Base-by-base conservation (phyloP, 35 echinoderm and acorn worm genomes). In the Anneissia japonica region DNA sequence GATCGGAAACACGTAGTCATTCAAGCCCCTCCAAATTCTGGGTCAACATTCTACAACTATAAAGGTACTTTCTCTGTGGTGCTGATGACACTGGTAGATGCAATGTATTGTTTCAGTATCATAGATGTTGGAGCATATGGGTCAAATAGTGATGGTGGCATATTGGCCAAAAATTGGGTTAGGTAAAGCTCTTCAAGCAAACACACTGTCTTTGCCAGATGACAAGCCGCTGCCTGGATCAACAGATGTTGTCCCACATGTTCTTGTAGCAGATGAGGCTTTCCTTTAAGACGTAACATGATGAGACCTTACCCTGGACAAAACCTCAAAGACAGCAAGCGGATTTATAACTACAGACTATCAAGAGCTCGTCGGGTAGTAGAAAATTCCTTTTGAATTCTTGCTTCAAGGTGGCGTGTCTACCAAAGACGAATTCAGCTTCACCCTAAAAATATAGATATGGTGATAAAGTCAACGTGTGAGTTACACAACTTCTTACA, bases 381-480 rank as follows among this genome's bases (percentile, higher is more conserved):
- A 0, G 90, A 92, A 21, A 91, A 91, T 86, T n/a, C 51, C 28
- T 85, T 85, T 85, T 46, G 83, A 45, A 51, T 82, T 28, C 30
- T 82, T 10, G 46, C 21, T 0, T 30, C 81, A 0, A 82, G 46
- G 26, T 82, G 81, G 81, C 38, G 46, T 26, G 33, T 82, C 16
- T 82, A 46, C 21, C 81, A 82, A 23, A 82, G 81, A 35, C 23
- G 81, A 46, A 82, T 82, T 26, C 81, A 33, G 19, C 81, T 82
- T 16, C 37, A 82, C 39, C 37, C 81, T 30, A 28, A 82, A 11
- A 64, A 64, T 23, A 23, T 64, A 6, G 51, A 64, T 64, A 16
- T 1, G 1, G 51, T 64, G 10, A 64, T 64, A 9, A 64, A 64
- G 19, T 9, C 51, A 64, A 64, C 51, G 26, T 64, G 51, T 26